Evolutionary conservation across 2,113 vertebrate genomes (phyloP), one percentile per base, ranked within the genome.

Genomic region (Gymnogyps californianus): DNA sequence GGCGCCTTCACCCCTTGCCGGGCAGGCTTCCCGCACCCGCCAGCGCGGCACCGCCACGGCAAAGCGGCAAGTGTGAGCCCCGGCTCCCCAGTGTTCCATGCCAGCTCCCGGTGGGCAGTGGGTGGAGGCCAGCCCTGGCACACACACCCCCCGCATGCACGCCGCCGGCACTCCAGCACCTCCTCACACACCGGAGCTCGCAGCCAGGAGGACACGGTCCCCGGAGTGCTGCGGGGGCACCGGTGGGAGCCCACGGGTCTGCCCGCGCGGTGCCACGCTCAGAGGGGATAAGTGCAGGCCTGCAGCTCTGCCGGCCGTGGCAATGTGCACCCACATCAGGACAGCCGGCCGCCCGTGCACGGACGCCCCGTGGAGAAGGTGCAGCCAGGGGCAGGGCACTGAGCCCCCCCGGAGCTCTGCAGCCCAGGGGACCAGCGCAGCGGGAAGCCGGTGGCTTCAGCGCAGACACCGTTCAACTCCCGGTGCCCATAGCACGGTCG

Each of bases 281-380:
- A 1, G 69, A 49, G 28, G 12, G n/a, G 16, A 7, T 47, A 9
- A 1, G 3, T 21, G 4, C 58, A 8, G 42, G 40, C 47, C 75
- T 34, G 42, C 64, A 11, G 64, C 42, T 64, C n/a, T 49, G n/a
- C 32, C 26, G 3, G 55, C n/a, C 2, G 0, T 4, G 22, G 32
- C 51, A 31, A 28, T 0, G 9, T 1, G 25, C 59, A 16, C 21
- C 51, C 29, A 5, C 19, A 2, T 0, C 13, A 0, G 54, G 7
- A 14, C 29, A 52, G 71, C 21, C 0, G 0, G 21, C 7, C 4
- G 9, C 70, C 54, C 7, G 0, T 16, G 0, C 16, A 5, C 36
- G 54, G 34, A 40, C 11, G 24, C 47, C 12, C 44, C 7, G 9
- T 6, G 28, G 17, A 47, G 79, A 20, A 59, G 55, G 55, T 19